Percentiles rank a stretch among this genome's conserved stretches.
These are phyloP conservation scores for Willowsia nigromaculata DNA, from an alignment of 2,888 invertebrate species.

Conservation along the genomic window DNA sequence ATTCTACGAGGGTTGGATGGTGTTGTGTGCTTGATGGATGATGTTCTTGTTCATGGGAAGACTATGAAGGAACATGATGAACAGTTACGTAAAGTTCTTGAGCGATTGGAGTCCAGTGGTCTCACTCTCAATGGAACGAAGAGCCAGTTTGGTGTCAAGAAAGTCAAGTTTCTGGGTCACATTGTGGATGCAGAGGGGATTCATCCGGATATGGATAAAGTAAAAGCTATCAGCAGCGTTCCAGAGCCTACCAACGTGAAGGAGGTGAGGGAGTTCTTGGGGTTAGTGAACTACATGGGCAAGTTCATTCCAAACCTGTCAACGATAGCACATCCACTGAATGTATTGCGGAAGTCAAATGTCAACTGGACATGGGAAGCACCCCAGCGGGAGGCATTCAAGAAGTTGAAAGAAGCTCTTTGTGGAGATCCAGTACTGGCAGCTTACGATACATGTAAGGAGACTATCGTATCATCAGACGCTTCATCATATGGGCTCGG, in stretches of 20 bases:
- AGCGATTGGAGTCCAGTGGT: not conserved
- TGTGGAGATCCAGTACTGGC: not conserved
- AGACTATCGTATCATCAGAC: not conserved
- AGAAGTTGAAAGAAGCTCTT: not conserved
- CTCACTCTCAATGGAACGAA: slow-evolving; percentile 1
- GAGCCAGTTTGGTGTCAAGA: not conserved
- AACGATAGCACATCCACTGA: not conserved
- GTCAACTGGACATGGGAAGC: no score
- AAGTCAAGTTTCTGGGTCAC: slow-evolving; percentile 33
- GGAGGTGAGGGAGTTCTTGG: not conserved
- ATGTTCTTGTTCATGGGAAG: slow-evolving; percentile 34
- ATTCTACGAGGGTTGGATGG: not conserved
- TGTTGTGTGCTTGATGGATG: not conserved
- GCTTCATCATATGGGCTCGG: slow-evolving; percentile 17
- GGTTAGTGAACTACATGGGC: slow-evolving; percentile 4
- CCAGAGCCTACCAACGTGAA: not conserved
- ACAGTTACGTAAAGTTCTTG: not conserved
- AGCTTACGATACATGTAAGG: not conserved
- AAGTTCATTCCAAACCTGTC: not conserved
- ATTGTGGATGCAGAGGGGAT: not conserved
- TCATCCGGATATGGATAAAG: not conserved
- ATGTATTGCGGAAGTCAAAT: no score
- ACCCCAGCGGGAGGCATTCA: not conserved
- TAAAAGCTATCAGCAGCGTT: not conserved
- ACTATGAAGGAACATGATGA: slow-evolving; percentile 22